phyloP scores from a whole-genome alignment of 2,888 invertebrate genomes.

The Drosophila basisetae region DNA sequence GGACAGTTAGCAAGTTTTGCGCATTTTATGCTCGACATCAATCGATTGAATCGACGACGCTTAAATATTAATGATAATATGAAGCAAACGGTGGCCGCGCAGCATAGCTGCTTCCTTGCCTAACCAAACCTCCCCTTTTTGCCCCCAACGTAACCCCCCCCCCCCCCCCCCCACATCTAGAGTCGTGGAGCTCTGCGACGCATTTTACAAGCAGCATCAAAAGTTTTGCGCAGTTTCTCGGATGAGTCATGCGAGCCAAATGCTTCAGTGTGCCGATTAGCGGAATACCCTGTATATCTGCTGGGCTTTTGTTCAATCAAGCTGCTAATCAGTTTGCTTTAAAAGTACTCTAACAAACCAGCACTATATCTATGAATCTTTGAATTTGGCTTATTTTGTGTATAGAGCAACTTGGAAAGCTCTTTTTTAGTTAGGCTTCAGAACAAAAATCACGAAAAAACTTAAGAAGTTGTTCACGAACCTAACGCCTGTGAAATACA shows the following conservation, averaged over 20 bases:
- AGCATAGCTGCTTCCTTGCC: constrained; percentile 6
- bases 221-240: constrained; percentile 57
- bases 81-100: constrained; percentile 43
- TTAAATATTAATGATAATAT: constrained; percentile 76
- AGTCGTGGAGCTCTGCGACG: constrained; percentile 28
- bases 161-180: background rate
- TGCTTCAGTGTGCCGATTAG: background rate
- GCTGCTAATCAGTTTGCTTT: background rate
- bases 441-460: background rate
- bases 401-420: background rate
- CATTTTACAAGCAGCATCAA: constrained; percentile 59
- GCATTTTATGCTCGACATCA: constrained; percentile 56
- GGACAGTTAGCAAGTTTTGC: constrained; percentile 48
- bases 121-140: background rate
- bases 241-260: constrained; percentile 42
- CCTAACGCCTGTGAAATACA: background rate
- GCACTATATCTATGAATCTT: background rate
- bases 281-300: constrained; percentile 4
- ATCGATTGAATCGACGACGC: constrained; percentile 77
- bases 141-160: background rate
- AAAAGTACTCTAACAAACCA: background rate
- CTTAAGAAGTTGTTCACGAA: too few relatives aligned
- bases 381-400: background rate
- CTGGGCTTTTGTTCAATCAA: background rate
- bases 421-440: background rate